Percentiles rank a stretch among this genome's conserved stretches.
These are phyloP conservation scores for Mirounga angustirostris DNA, from an alignment of 2,113 vertebrate genomes.

Conservation along the genomic window DNA sequence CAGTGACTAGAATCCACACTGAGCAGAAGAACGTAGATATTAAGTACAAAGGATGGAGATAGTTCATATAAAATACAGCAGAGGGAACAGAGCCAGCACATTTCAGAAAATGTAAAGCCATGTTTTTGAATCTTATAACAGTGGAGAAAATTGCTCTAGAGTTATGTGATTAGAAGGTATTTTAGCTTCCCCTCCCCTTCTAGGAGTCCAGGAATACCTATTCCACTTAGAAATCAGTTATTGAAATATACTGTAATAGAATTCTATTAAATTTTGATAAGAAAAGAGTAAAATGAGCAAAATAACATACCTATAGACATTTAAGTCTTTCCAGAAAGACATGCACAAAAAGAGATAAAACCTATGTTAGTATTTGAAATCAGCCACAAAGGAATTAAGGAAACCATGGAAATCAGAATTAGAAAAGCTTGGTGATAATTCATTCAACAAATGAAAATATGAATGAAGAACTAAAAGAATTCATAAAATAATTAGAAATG, in stretches of 20 bases:
- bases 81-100: neutral
- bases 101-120: neutral
- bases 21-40: neutral
- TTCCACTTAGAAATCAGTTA: neutral
- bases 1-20: neutral
- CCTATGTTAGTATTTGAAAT: neutral
- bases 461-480: neutral
- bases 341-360: neutral
- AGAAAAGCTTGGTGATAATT: neutral
- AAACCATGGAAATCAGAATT: neutral
- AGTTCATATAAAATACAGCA: neutral
- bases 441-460: neutral
- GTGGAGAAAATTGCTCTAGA: neutral
- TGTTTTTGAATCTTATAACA: neutral
- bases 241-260: neutral
- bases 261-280: neutral
- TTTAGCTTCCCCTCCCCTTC: neutral
- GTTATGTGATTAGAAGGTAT: neutral
- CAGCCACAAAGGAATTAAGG: neutral
- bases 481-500: neutral
- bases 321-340: neutral
- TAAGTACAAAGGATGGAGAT: neutral
- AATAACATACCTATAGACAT: neutral
- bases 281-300: neutral
- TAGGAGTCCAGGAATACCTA: neutral